Evolutionary conservation across 2,113 vertebrate genomes (phyloP).

Genomic region (Platysteira castanea): DNA sequence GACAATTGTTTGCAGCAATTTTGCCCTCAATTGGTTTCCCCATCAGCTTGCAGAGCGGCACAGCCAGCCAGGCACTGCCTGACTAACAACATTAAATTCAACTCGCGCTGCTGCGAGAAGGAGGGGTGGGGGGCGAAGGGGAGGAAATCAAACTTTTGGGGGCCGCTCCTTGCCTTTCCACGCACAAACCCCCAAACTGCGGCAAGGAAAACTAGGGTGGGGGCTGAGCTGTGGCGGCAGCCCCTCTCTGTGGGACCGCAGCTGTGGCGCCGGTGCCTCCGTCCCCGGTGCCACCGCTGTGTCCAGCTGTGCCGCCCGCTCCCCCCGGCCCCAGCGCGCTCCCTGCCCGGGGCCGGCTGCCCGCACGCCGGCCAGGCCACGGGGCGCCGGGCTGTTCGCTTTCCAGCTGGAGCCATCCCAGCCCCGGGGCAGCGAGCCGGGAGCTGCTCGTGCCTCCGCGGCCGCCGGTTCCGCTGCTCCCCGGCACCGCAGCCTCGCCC

Average conservation of each 20-base stretch:
- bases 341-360: not conserved
- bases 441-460: not conserved
- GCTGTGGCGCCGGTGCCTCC: not conserved
- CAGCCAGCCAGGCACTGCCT: conserved; percentile 56
- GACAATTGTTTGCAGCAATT: conserved; percentile 66
- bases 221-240: fast-evolving
- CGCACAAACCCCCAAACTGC: not conserved
- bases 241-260: not conserved
- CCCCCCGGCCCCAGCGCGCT: not conserved
- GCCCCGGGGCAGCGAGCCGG: not conserved
- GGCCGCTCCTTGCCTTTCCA: not conserved
- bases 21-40: conserved; percentile 62
- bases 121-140: fast-evolving
- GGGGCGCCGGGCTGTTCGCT: not conserved
- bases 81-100: conserved; percentile 67
- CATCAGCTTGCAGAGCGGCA: conserved; percentile 56
- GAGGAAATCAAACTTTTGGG: conserved; percentile 7
- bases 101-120: conserved; percentile 2
- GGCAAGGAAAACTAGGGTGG: fast-evolving
- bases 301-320: not conserved
- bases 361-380: not conserved
- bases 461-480: not conserved
- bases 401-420: conserved; percentile 7
- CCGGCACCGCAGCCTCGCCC: fast-evolving
- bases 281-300: fast-evolving